Base-by-base conservation (phyloP, 2,888 invertebrate species). In the Phaonia tiefii region DNA sequence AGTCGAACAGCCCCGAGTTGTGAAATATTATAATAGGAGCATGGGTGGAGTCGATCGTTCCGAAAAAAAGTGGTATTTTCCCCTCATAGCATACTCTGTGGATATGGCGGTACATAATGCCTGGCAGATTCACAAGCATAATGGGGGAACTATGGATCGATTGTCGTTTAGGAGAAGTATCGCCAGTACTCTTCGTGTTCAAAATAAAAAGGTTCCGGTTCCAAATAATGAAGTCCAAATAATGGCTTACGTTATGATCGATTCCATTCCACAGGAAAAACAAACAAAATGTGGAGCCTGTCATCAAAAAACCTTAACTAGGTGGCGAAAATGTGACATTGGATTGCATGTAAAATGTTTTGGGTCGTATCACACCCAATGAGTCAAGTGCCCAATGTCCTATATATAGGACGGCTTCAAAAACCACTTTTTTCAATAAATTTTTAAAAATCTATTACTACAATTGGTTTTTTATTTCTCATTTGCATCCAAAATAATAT, bases 51-150 rank as follows among this genome's bases (percentile, higher is more conserved):
- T 44, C 13, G 44, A 44, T n/a, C 44, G 13, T n/a, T 44, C 13
- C 15, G 44, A 8, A 49, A 49, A 5, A 3, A 13, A 49, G 17
- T 49, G 10, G 17, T 49, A 49, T 49, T 49, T 67, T 51, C 49
- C 15, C 17, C 17, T 67, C 66, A 67, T 67, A 49, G 44, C 66
- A 67, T 31, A 67, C 49, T 49, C 31, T 67, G 66, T 67, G 39
- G 66, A 49, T 44, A 46, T 65, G 65, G 44, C 65, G 42, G 65
- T 65, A 65, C 65, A 42, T 20, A 63, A 63, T 63, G 63, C 63
- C 8, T 63, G 42, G 42, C 42, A 60, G 63, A 49, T 49, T 20
- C 15, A 49, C 49, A 11, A 17, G 20, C 20, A 49, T 49, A 49
- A 49, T 49, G 49, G 25, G 25, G n/a, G 65, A 65, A 65, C 65